Conservation (phyloP, 2,797 vertebrate species). For the Sebastes hubbsi region DNA sequence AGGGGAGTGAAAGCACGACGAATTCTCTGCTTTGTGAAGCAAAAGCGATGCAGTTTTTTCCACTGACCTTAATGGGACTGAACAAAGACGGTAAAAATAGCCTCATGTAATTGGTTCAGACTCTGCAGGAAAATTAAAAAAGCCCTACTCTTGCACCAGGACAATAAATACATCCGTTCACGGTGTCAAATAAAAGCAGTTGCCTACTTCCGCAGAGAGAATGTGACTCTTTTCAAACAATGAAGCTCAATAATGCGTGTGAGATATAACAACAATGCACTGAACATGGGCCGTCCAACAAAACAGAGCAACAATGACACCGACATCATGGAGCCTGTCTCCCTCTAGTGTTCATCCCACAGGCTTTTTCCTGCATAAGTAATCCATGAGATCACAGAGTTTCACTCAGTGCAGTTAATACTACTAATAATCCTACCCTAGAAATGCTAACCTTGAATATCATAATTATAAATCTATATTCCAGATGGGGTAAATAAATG, state of each 20-base stretch:
- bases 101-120: not conserved
- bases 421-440: not conserved
- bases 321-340: slow-evolving; percentile 41
- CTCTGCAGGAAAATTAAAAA: not conserved
- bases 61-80: not conserved
- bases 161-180: not conserved
- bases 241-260: not conserved
- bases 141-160: not conserved
- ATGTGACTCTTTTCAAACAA: not conserved
- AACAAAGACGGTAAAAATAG: slow-evolving; percentile 25
- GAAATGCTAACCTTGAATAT: not conserved
- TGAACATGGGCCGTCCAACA: slow-evolving; percentile 7
- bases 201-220: not conserved
- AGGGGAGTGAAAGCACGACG: not conserved
- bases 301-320: not conserved
- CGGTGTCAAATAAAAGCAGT: not conserved
- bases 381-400: slow-evolving; percentile 35
- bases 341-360: slow-evolving; percentile 63
- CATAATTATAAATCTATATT: not conserved
- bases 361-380: slow-evolving; percentile 3
- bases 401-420: not conserved
- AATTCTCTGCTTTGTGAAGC: slow-evolving; percentile 10
- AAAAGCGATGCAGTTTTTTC: slow-evolving; percentile 3
- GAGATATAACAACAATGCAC: not conserved
- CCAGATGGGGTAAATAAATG: slow-evolving; percentile 7